Conservation (phyloP, 2,797 vertebrate species). For the Malacoraja senta region DNA sequence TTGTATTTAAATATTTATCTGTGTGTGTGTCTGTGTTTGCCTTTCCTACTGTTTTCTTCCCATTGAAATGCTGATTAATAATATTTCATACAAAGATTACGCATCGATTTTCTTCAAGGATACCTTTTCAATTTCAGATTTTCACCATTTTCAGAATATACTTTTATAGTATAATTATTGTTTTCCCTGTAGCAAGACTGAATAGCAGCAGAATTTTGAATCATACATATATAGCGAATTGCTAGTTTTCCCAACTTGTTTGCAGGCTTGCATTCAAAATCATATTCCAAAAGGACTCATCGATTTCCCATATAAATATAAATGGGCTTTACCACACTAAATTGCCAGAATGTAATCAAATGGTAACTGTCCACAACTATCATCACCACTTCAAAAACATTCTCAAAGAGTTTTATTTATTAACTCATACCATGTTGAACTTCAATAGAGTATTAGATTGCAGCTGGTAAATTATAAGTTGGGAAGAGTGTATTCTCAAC, state of each 20-base stretch:
- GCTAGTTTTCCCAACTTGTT: background rate
- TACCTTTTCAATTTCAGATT: background rate
- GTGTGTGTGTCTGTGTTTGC: background rate
- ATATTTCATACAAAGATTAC: background rate
- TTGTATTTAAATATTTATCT: background rate
- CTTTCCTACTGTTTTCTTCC: background rate
- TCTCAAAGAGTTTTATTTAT: background rate
- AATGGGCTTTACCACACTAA: background rate
- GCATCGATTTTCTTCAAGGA: background rate
- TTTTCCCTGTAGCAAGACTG: background rate
- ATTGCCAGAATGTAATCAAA: background rate
- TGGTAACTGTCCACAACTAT: background rate
- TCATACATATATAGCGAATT: background rate
- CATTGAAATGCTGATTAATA: background rate
- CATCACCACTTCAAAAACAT: background rate
- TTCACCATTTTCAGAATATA: background rate
- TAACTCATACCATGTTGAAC: background rate
- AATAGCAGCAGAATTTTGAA: background rate
- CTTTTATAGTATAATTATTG: background rate
- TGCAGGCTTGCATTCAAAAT: background rate
- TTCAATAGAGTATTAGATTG: background rate
- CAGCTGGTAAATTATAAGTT: background rate
- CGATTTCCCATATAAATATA: background rate
- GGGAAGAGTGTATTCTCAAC: background rate
- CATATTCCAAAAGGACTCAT: background rate